phyloP scores from a whole-genome alignment of 2,888 invertebrate genomes.

The Limenitis camilla region DNA sequence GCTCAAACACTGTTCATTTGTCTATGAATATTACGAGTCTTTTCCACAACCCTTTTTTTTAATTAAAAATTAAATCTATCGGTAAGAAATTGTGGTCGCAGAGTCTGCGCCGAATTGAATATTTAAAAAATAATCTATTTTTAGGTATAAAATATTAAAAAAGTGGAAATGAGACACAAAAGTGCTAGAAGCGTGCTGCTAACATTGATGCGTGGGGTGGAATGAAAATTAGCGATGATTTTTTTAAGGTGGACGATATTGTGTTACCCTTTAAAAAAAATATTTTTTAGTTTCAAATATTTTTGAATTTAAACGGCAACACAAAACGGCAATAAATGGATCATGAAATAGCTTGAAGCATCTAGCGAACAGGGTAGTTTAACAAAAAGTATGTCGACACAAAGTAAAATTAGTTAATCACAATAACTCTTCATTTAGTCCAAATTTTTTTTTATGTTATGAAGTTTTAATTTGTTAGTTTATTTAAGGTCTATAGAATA shows the following conservation, averaged over 20 bases:
- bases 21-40: constrained; percentile 39
- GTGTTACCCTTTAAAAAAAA: constrained; percentile 19
- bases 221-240: constrained; percentile 15
- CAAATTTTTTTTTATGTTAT: too few relatives aligned
- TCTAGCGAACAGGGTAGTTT: constrained; percentile 11
- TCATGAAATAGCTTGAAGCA: constrained; percentile 20
- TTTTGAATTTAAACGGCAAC: constrained; percentile 8
- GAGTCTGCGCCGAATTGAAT: constrained; percentile 23
- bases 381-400: constrained; percentile 7
- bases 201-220: constrained; percentile 38
- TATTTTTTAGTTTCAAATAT: not conserved
- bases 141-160: constrained; percentile 22
- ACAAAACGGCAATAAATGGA: constrained; percentile 13
- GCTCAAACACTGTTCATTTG: constrained; percentile 43
- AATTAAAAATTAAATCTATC: constrained; percentile 26
- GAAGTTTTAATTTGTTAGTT: too few relatives aligned
- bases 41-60: constrained; percentile 68
- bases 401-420: not conserved
- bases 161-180: constrained; percentile 29
- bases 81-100: constrained; percentile 17
- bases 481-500: too few relatives aligned
- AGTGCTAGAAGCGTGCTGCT: constrained; percentile 43
- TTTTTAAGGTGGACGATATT: constrained; percentile 8
- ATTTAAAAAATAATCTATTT: constrained; percentile 22
- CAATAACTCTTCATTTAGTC: too few relatives aligned